phyloP scores from a whole-genome alignment of 2,113 vertebrate species.

The Mesocricetus auratus region DNA sequence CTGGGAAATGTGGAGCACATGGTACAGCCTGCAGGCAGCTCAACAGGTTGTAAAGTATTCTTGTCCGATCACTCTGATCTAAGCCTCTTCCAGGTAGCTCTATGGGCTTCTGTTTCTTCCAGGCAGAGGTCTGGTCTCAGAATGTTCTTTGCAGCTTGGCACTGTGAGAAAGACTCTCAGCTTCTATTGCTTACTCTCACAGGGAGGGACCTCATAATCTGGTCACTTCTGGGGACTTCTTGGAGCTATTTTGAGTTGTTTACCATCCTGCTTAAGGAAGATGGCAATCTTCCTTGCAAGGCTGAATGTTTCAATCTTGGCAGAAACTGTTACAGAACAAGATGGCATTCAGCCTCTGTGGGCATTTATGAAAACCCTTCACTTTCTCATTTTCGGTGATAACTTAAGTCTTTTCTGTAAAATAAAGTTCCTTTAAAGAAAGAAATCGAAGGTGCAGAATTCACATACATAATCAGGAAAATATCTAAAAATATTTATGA shows the following conservation, averaged over 20 bases:
- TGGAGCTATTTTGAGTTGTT: neutral
- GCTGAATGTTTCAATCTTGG: neutral
- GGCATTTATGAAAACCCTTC: neutral
- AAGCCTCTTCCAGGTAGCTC: neutral
- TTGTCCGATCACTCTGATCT: neutral
- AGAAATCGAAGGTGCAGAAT: neutral
- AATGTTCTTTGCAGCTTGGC: neutral
- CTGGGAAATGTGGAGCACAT: neutral
- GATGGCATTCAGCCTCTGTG: neutral
- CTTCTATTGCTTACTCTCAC: neutral
- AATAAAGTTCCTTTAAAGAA: conserved; percentile 3
- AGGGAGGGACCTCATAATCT: neutral
- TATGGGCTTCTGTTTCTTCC: neutral
- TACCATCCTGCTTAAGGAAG: neutral
- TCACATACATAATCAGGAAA: neutral
- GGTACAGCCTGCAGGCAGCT: neutral
- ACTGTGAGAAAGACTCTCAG: neutral
- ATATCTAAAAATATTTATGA: neutral
- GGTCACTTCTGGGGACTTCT: neutral
- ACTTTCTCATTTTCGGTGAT: neutral
- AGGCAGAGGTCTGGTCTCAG: neutral
- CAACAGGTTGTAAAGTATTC: neutral
- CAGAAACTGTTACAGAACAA: too few species aligned
- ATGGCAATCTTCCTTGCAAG: neutral
- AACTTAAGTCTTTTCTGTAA: neutral